Conservation (phyloP, 2,888 invertebrate species). For the Marronus borbonicus region DNA sequence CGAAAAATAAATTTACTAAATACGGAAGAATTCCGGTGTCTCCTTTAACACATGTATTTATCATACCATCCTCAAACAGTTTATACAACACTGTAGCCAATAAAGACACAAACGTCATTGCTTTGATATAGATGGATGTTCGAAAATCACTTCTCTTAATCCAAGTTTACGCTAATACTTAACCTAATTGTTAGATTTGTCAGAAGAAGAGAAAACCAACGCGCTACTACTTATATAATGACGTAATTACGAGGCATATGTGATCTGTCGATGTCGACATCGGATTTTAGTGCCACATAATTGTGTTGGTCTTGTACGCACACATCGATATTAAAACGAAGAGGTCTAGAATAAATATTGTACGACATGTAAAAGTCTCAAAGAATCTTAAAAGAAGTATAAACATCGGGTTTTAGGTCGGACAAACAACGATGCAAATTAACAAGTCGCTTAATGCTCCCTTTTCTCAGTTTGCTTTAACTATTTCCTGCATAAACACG, state of each 20-base stretch:
- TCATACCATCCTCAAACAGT: too few relatives aligned
- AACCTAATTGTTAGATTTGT: too few relatives aligned
- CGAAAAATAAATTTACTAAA: too few relatives aligned
- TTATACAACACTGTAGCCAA: too few relatives aligned
- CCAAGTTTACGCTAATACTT: too few relatives aligned
- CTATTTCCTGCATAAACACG: slow-evolving; percentile 42
- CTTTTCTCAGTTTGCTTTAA: slow-evolving; percentile 46
- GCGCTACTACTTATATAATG: not conserved
- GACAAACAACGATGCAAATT: slow-evolving; percentile 44
- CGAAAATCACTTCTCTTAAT: too few relatives aligned
- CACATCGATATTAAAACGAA: slow-evolving; percentile 30
- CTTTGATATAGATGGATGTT: too few relatives aligned
- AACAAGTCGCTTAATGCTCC: slow-evolving; percentile 47
- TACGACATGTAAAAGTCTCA: slow-evolving; percentile 45
- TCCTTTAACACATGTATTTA: too few relatives aligned
- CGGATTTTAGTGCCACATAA: slow-evolving; percentile 40
- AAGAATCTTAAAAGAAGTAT: slow-evolving; percentile 46
- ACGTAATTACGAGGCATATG: slow-evolving; percentile 4
- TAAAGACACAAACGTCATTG: too few relatives aligned
- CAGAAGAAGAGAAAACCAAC: too few relatives aligned
- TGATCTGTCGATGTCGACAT: slow-evolving; percentile 12
- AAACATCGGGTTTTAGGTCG: slow-evolving; percentile 40
- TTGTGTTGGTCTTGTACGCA: slow-evolving; percentile 43
- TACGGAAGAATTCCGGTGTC: too few relatives aligned
- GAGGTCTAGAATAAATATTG: slow-evolving; percentile 44